Evolutionary conservation across 2,113 vertebrate genomes (phyloP), one percentile per base, ranked within the genome.

Genomic region (Oncorhynchus nerka): DNA sequence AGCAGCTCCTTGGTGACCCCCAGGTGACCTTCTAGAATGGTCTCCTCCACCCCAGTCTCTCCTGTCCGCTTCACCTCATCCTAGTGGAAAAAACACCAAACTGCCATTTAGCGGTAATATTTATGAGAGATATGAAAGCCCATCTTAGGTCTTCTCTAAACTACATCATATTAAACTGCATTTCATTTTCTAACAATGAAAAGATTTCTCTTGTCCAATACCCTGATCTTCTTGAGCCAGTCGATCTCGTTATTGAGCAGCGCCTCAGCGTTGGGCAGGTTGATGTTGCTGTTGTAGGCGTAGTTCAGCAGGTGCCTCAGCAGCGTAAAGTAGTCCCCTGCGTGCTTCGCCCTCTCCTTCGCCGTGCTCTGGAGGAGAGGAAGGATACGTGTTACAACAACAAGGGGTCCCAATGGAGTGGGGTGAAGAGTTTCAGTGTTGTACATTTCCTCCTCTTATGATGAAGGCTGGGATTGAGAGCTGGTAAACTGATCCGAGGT

Each of bases 211-310:
- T 22, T 67, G 32, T 19, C 3, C 6, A 34, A 5, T 22, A 70
- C 68, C 68, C 68, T 70, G 68, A 70, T 70, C 68, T 24, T 70
- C 45, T 97, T 97, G 75, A 97, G 93, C 96, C 96, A 97, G 85
- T 96, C 96, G 59, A 97, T 97, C 91, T 97, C 95, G 87, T 97
- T 97, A 89, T 97, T 97, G 71, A 97, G 93, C 81, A 96, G 95
- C 92, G 96, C 95, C 91, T 97, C 96, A 80, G 96, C 96, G 86
- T 97, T 97, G 74, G 94, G 96, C 76, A 97, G 92, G 49, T 96
- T 96, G 86, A 97, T 97, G 86, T 94, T 97, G 92, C 95, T 97
- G 81, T 96, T 97, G 88, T 94, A 96, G 78, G 96, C 95, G 68
- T 97, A 97, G 87, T 96, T 97, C 84, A 97, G 94, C 74, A 96